These are phyloP conservation scores for Gallinago stenura DNA, from an alignment of 2,797 vertebrate species.

Conservation along the genomic window DNA sequence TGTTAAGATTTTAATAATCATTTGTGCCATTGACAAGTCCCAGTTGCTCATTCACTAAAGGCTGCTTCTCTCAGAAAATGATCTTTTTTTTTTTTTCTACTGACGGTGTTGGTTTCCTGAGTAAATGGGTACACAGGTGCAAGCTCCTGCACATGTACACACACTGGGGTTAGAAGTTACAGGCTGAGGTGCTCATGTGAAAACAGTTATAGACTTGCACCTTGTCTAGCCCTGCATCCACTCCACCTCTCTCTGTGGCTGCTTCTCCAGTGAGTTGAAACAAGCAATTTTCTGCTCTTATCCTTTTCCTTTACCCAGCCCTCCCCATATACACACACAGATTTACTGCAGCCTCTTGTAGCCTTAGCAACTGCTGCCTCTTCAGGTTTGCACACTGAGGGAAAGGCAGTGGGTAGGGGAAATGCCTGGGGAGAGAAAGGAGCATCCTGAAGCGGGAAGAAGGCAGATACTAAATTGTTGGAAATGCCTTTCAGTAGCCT, in stretches of 20 bases:
- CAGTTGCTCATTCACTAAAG: neutral
- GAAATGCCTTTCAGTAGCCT: neutral
- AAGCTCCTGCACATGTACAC: neutral
- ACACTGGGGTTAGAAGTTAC: neutral
- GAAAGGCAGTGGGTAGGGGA: slow-evolving; percentile 1
- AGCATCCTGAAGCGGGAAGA: neutral
- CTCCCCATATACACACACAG: neutral
- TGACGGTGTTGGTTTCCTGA: neutral
- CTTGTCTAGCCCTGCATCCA: neutral
- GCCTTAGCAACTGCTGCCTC: slow-evolving; percentile 62
- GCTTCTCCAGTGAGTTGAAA: neutral
- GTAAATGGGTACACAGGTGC: neutral
- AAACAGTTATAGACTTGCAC: neutral
- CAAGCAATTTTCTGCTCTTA: slow-evolving; percentile 56
- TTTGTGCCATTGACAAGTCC: neutral
- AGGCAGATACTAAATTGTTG: neutral
- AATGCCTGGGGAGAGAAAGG: neutral
- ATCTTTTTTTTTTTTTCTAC: neutral
- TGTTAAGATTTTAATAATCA: neutral
- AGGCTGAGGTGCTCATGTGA: neutral
- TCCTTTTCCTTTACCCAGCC: slow-evolving; percentile 1
- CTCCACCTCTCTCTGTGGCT: neutral
- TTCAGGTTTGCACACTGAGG: neutral
- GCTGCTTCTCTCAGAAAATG: neutral
- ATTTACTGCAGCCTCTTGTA: slow-evolving; percentile 52